Evolutionary conservation across 1,140 invertebrate species (phyloP), one percentile per base, ranked within the genome.

Genomic region (Pseudomyrmex dendroicus): DNA sequence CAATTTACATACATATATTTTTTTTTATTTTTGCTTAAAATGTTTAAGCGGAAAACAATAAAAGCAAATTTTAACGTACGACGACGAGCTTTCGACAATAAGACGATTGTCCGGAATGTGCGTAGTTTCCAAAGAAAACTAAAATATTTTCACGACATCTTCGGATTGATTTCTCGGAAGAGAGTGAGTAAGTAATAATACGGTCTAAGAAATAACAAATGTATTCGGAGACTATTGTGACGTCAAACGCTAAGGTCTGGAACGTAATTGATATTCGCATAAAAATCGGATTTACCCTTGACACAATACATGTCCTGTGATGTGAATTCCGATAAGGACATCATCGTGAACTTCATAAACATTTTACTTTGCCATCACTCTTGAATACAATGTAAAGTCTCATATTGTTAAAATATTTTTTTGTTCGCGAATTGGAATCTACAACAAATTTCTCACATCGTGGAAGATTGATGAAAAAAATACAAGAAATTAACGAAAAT

Each of bases 181-280:
- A 7, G 35, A 35, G 35, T 35, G 5, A 35, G 35, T 5, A 35
- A 35, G 35, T 35, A 35, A 35, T 72, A 17, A 17, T 20, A 20
- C 2, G 48, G 48, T 61, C 35, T 35, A 35, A 35, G 15, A 72
- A 1, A 72, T 72, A 46, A 1, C 70, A 70, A 35, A 59, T 80
- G 76, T 59, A 80, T 80, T 64, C 66, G 8, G 44, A 35, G n/a
- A 2, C 4, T 50, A 50, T 20, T 70, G 48, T 50, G 44, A 72
- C 10, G 44, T 50, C 66, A 48, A 59, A 35, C 22, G 8, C 59
- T 68, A 68, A 70, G n/a, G 68, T 61, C 54, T 20, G 50, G 44
- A 78, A 70, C 57, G 13, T 78, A 59, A 78, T 59, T 70, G 54
- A 80, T 61, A 50, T 61, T 70, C 54, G 8, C n/a, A 61, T 59